A percentile compares a stretch with the other conserved stretches of the same genome.
Conservation (phyloP, 2,113 vertebrate genomes). For the Montifringilla adamsi region DNA sequence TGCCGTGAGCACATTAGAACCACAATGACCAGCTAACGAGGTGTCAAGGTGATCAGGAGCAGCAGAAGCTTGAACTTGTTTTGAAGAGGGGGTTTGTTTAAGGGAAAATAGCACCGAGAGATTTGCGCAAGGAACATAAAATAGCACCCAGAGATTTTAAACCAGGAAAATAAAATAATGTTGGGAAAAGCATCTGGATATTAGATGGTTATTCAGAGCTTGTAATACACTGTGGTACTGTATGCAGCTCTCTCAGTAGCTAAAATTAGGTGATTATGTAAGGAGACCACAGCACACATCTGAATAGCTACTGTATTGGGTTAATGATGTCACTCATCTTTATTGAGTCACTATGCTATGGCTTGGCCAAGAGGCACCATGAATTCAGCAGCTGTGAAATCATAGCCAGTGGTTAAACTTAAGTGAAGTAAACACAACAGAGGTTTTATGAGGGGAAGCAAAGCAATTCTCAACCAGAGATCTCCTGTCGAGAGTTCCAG, state of each 20-base stretch:
- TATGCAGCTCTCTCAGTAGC: conserved; percentile 44
- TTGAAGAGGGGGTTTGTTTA: not conserved
- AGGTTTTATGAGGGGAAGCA: not conserved
- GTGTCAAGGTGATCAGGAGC: not conserved
- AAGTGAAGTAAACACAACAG: conserved; percentile 51
- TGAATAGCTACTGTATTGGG: conserved; percentile 72
- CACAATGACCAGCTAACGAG: not conserved
- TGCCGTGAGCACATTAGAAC: not conserved
- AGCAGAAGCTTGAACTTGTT: not conserved
- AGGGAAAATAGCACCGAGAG: not conserved
- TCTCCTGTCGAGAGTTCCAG: accelerated
- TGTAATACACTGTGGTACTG: conserved; percentile 54
- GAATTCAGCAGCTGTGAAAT: conserved; percentile 66
- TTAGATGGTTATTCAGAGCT: conserved; percentile 9
- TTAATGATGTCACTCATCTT: conserved; percentile 77
- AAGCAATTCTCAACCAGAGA: not conserved
- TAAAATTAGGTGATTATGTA: conserved; percentile 77
- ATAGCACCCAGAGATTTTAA: not conserved
- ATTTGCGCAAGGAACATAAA: not conserved
- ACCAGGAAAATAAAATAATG: conserved; percentile 23
- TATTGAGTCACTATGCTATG: conserved; percentile 64
- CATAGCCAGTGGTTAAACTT: conserved; percentile 59
- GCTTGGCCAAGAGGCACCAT: conserved; percentile 33
- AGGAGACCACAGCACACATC: conserved; percentile 57
- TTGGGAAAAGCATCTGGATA: conserved; percentile 33